A percentile compares a stretch with the other conserved stretches of the same genome.
phyloP scores from a whole-genome alignment of 2,888 invertebrate genomes.

The Acanthococcus lagerstroemiae region DNA sequence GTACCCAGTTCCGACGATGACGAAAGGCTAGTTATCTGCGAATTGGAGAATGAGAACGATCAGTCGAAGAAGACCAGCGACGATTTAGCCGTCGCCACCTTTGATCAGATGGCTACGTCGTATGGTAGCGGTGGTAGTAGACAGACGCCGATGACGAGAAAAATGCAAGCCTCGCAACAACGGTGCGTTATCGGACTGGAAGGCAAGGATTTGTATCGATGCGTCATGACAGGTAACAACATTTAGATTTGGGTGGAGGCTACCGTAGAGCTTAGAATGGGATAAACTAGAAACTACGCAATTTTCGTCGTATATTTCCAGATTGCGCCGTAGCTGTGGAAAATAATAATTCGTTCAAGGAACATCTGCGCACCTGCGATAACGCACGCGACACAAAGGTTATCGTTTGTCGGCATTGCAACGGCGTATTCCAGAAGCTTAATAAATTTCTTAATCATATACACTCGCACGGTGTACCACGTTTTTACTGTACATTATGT shows the following conservation, averaged over 20 bases:
- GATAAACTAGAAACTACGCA: no score
- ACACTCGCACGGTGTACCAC: conserved; percentile 22
- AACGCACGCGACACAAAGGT: conserved; percentile 4
- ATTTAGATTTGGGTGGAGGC: no score
- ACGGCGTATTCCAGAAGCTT: conserved; percentile 11
- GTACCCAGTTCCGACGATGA: conserved; percentile 8
- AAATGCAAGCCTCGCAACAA: background rate
- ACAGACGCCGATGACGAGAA: background rate
- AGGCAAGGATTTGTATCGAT: conserved; percentile 12
- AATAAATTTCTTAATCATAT: conserved; percentile 19
- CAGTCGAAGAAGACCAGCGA: no score
- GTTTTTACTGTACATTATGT: conserved; percentile 29
- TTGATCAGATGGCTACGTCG: no score
- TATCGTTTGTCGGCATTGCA: conserved; percentile 15
- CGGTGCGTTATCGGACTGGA: background rate
- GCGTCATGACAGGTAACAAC: no score
- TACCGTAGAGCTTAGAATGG: no score
- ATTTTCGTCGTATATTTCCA: no score
- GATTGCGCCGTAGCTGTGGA: conserved; percentile 9
- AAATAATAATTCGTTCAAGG: conserved; percentile 1
- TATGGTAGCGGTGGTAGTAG: no score
- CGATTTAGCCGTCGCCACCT: background rate
- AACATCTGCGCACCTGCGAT: conserved; percentile 7
- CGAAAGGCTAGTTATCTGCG: conserved; percentile 8
- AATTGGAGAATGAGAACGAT: conserved; percentile 4